Percentiles rank a stretch among this genome's conserved stretches.
Conservation (phyloP, 2,888 invertebrate species). For the Notodonta dromedarius region DNA sequence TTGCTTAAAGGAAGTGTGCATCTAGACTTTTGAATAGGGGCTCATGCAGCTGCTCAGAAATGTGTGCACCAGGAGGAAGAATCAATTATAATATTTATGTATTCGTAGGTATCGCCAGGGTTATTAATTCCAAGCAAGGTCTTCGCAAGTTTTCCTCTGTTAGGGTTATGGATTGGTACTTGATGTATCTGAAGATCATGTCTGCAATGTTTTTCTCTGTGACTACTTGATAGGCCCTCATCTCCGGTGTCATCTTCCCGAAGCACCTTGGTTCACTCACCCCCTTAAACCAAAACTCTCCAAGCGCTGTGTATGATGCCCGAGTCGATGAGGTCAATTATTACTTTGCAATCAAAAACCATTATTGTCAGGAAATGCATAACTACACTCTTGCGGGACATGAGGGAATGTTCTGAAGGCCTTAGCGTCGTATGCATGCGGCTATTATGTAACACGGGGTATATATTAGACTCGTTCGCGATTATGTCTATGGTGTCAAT, state of each 20-base stretch:
- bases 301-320: background rate
- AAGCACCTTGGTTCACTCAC: background rate
- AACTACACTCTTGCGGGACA: no score
- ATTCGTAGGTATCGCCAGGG: background rate
- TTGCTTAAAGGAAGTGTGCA: background rate
- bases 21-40: background rate
- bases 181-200: conserved; percentile 1
- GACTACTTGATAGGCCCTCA: conserved; percentile 2
- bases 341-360: background rate
- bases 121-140: background rate
- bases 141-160: conserved; percentile 1
- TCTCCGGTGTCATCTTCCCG: conserved; percentile 3
- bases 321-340: background rate
- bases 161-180: conserved; percentile 1
- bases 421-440: no score
- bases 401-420: no score
- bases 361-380: conserved; percentile 2
- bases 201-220: conserved; percentile 4
- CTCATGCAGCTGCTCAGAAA: background rate
- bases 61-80: conserved; percentile 1
- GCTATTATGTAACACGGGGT: no score
- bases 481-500: no score
- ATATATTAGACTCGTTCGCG: no score
- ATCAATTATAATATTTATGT: background rate
- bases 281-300: background rate